These are phyloP conservation scores for Macrobrachium rosenbergii DNA, from an alignment of 1,140 invertebrate species.

Conservation along the genomic window DNA sequence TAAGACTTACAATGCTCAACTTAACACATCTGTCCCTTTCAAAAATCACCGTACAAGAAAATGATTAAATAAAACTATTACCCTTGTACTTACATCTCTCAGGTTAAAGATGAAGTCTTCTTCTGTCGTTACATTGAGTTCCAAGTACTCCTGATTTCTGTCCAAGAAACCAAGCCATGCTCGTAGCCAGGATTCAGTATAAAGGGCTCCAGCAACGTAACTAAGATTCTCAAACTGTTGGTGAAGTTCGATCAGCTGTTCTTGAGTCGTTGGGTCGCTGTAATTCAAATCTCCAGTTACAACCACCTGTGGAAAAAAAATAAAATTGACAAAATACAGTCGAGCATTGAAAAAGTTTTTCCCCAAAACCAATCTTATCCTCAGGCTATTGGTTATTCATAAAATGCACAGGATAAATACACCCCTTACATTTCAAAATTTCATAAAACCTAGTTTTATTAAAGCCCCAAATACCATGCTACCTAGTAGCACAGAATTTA, in stretches of 20 bases:
- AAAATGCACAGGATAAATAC: too few species aligned
- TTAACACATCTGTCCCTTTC: too few species aligned
- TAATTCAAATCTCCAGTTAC: constrained; percentile 88
- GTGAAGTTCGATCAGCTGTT: constrained; percentile 84
- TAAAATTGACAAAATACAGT: background rate
- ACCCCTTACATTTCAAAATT: too few species aligned
- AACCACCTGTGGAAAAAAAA: constrained; percentile 79
- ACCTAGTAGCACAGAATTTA: too few species aligned
- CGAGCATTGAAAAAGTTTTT: too few species aligned
- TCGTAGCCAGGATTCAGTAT: constrained; percentile 93
- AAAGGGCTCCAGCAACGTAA: constrained; percentile 80
- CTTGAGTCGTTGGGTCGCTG: constrained; percentile 83
- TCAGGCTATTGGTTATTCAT: too few species aligned
- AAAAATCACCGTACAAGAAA: background rate
- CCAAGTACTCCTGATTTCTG: constrained; percentile 81
- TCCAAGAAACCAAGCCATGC: constrained; percentile 85
- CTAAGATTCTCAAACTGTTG: constrained; percentile 84
- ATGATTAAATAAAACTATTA: background rate
- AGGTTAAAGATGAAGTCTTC: constrained; percentile 81
- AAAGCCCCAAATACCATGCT: too few species aligned
- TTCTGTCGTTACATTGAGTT: constrained; percentile 81
- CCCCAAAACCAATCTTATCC: too few species aligned
- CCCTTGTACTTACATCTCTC: constrained; percentile 76
- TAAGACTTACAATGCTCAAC: too few species aligned
- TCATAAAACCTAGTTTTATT: too few species aligned